A percentile compares a stretch with the other conserved stretches of the same genome.
These are phyloP conservation scores for Polymixis flavicincta DNA, from an alignment of 2,888 invertebrate species.

Conservation along the genomic window DNA sequence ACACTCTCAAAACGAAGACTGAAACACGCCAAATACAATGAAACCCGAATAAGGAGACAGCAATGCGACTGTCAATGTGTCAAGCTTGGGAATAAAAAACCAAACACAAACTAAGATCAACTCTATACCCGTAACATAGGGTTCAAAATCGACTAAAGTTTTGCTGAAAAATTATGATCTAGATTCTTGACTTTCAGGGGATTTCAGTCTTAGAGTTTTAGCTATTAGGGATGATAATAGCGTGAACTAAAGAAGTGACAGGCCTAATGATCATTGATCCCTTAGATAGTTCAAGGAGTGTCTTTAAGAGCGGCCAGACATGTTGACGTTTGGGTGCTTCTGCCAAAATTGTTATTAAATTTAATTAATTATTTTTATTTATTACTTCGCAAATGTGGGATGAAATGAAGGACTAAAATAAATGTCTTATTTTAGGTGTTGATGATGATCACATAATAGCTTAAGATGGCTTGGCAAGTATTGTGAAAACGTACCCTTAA, in stretches of 20 bases:
- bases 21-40: slow-evolving; percentile 51
- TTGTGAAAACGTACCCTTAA: background rate
- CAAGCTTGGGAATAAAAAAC: slow-evolving; percentile 22
- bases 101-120: background rate
- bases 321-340: slow-evolving; percentile 56
- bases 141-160: background rate
- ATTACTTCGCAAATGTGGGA: slow-evolving; percentile 15
- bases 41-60: slow-evolving; percentile 48
- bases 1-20: slow-evolving; percentile 51
- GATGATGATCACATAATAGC: slow-evolving; percentile 17
- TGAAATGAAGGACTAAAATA: slow-evolving; percentile 31
- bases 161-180: background rate
- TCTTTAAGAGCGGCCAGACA: slow-evolving; percentile 53
- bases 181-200: background rate
- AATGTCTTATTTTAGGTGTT: slow-evolving; percentile 18
- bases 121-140: fast-evolving
- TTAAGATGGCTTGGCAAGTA: slow-evolving; percentile 13
- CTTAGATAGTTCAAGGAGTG: slow-evolving; percentile 57
- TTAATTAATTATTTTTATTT: slow-evolving; percentile 44
- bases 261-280: slow-evolving; percentile 56
- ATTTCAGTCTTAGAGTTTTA: background rate
- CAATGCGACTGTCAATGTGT: slow-evolving; percentile 37
- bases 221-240: background rate
- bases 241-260: slow-evolving; percentile 1
- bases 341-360: slow-evolving; percentile 57